A percentile compares a stretch with the other conserved stretches of the same genome.
Conservation (phyloP, 2,888 invertebrate genomes). For the Apotomis turbidana region DNA sequence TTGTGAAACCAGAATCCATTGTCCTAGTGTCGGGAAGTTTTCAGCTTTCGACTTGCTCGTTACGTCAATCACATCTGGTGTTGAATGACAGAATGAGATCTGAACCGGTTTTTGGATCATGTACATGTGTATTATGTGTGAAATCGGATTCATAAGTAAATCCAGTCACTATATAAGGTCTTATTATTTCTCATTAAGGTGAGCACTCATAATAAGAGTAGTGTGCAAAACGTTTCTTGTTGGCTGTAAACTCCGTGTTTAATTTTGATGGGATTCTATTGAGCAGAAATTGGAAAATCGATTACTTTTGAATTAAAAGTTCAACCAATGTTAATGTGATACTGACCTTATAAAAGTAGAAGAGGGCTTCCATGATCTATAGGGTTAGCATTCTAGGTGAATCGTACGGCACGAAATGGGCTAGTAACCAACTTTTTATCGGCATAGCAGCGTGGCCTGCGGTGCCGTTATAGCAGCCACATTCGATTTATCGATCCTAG, state of each 20-base stretch:
- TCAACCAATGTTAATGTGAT: neutral
- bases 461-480: conserved; percentile 34
- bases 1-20: conserved; percentile 54
- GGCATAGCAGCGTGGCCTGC: conserved; percentile 17
- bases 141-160: conserved; percentile 1
- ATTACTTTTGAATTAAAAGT: neutral
- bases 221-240: too few relatives aligned
- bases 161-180: too few relatives aligned
- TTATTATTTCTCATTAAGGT: too few relatives aligned
- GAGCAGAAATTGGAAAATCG: too few relatives aligned
- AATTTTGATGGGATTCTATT: too few relatives aligned
- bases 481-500: conserved; percentile 32
- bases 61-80: conserved; percentile 59
- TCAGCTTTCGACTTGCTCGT: conserved; percentile 41
- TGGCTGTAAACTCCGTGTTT: too few relatives aligned
- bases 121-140: conserved; percentile 37
- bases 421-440: conserved; percentile 41
- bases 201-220: too few relatives aligned
- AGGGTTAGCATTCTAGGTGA: conserved; percentile 35
- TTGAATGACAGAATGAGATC: conserved; percentile 57
- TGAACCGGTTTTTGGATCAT: conserved; percentile 54
- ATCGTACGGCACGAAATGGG: conserved; percentile 26
- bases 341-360: conserved; percentile 2
- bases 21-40: conserved; percentile 51
- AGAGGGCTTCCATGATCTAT: conserved; percentile 19